A percentile compares a stretch with the other conserved stretches of the same genome.
phyloP scores from a whole-genome alignment of 2,113 vertebrate genomes.

The Syngnathus floridae region DNA sequence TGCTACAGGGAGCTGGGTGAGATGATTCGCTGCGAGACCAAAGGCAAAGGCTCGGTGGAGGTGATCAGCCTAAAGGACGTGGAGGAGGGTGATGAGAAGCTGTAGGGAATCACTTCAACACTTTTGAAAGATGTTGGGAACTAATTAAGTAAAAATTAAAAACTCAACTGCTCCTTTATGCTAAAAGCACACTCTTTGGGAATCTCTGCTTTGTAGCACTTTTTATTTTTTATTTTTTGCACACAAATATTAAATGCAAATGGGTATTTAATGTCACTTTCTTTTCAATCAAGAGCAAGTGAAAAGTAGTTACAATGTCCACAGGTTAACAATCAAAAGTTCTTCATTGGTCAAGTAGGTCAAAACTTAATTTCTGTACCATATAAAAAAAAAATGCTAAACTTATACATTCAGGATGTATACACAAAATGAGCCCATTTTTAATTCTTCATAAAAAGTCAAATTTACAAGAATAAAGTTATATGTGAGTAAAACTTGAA shows the following conservation, averaged over 20 bases:
- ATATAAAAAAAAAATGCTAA: not conserved
- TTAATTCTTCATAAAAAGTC: not conserved
- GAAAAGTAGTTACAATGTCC: not conserved
- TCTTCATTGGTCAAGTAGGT: not conserved
- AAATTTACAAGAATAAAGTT: not conserved
- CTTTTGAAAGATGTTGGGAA: not conserved
- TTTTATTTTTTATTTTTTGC: not conserved
- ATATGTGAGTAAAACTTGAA: not conserved
- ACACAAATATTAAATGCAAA: not conserved
- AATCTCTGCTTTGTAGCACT: not conserved
- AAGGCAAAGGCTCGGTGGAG: conserved; percentile 85
- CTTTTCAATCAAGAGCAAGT: not conserved
- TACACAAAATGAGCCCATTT: not conserved
- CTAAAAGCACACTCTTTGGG: not conserved
- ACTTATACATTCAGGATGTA: not conserved
- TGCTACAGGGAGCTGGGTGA: conserved; percentile 97
- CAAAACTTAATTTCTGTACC: not conserved
- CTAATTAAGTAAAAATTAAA: not conserved
- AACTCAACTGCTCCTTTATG: not conserved
- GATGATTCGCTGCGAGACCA: conserved; percentile 89
- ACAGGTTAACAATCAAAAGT: not conserved
- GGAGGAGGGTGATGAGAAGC: conserved; percentile 92
- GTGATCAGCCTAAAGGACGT: conserved; percentile 92
- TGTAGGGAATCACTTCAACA: conserved; percentile 63
- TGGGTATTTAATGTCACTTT: not conserved